Base-by-base conservation (phyloP, 2,888 invertebrate genomes). In the Yponomeuta cagnagella region DNA sequence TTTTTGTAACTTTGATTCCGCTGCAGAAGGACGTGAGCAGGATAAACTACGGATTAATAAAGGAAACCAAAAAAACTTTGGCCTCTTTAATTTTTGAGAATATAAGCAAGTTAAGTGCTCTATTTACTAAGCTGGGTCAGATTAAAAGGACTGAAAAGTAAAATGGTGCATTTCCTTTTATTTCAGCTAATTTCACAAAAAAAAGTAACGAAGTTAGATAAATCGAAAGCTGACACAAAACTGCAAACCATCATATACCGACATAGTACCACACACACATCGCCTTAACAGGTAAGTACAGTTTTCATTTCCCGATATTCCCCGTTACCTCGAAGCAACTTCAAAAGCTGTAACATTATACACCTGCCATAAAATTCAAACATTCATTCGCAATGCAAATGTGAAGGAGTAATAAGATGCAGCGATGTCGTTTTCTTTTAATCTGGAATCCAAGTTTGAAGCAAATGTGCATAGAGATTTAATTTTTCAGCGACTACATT, bases 371-470 rank as follows among this genome's bases (percentile, higher is more conserved):
- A 33, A 31, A 65, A 65, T 65, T 33, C 65, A 30, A 33, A 65
- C 30, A 31, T 65, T 65, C 12, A 8, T 10, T 10, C 33, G 65
- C 31, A 12, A 31, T 65, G 65, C 65, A 65, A 65, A 65, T 65
- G 65, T 33, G 65, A 65, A 65, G 30, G 10, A 65, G 65, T 33
- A 65, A 65, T 65, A 65, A 65, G 65, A 65, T 30, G 52, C 43
- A 5, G 43, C 43, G 43, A 8, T 12, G 3, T 15, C 52, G 3
- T 58, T 9, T 58, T 58, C 15, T 15, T 12, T 1, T 2, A 58
- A 4, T 12, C 15, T 58, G 52, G 52, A 58, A 58, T 58, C 52
- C 52, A 15, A 15, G 52, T 58, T 15, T 58, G 15, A 58, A 15
- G 52, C 52, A 52, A 52, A 52, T 12, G 2, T 52, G 10, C 0